Base-by-base conservation (phyloP, 2,113 vertebrate genomes). In the Elanus axillaris region DNA sequence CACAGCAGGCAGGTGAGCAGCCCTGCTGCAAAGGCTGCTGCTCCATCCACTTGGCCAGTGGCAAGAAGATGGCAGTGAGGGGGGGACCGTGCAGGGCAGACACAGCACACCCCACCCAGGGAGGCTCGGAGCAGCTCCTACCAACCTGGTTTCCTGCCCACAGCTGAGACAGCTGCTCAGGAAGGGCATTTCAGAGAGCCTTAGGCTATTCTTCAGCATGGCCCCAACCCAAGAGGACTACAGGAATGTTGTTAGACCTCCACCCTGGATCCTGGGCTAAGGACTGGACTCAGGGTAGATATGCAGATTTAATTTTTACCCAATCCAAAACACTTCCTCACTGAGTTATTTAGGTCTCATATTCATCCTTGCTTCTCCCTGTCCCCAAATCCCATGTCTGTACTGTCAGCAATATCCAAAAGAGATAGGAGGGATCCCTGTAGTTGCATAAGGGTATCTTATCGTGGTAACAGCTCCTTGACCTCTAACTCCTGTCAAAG, bases 11-110 rank as follows among this genome's bases (percentile, higher is more conserved):
- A 69, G 36, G 21, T 9, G 19, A 56, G 74, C 20, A 52, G 43
- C 40, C 9, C 25, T 23, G 21, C 38, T 59, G 43, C 52, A 48
- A 48, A 29, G 9, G 60, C 16, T 59, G 23, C 12, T 52, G 2
- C 6, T 22, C 34, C 48, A 20, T 16, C 55, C 40, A 4, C 42
- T 40, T 0, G 2, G 13, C 45, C 80, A 47, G n/a, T 0, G 1
- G 29, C 15, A 38, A 68, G 45, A 71, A 87, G 36, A 60, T 1
- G 8, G 27, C 22, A n/a, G 6, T 3, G n/a, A 72, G 36, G 32
- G 27, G 34, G 67, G 29, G 15, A 43, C 11, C 20, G 5, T 1
- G 7, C 22, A 27, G 20, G 25, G 29, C 11, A 34, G 58, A 23
- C 36, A 62, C 15, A 76, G 58, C 58, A 66, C 63, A 50, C 7